A percentile compares a stretch with the other conserved stretches of the same genome.
These are phyloP conservation scores for Eidolon helvum DNA, from an alignment of 2,113 vertebrate genomes.

Conservation along the genomic window DNA sequence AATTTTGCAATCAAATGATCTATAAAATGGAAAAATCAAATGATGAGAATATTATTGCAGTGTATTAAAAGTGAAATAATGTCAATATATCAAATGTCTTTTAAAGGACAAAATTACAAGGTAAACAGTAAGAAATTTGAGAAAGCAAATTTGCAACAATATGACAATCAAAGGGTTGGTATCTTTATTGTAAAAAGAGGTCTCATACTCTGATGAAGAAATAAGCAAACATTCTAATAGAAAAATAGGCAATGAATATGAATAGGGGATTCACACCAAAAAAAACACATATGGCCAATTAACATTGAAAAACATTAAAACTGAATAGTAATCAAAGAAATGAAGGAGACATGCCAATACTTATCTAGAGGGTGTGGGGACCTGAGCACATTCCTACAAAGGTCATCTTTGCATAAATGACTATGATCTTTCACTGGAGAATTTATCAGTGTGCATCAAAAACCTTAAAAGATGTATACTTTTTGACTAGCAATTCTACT, in stretches of 20 bases:
- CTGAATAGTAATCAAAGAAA: background rate
- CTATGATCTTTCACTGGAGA: background rate
- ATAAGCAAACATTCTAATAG: background rate
- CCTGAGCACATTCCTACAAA: background rate
- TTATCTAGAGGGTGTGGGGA: background rate
- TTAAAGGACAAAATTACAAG: background rate
- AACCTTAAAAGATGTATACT: background rate
- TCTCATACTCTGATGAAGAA: background rate
- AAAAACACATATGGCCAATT: background rate
- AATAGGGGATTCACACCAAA: background rate
- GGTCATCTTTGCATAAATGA: background rate
- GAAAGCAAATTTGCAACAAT: background rate
- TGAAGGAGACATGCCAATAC: background rate
- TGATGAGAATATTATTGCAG: background rate
- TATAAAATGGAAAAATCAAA: background rate
- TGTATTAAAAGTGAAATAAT: background rate
- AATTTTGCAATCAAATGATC: background rate
- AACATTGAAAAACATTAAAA: background rate
- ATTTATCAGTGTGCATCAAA: background rate
- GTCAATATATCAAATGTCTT: background rate
- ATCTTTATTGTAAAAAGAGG: background rate
- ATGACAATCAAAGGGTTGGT: background rate
- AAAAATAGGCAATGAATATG: background rate
- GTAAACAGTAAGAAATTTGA: background rate
- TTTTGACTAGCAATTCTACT: background rate